A percentile compares a stretch with the other conserved stretches of the same genome.
Evolutionary conservation across 2,113 vertebrate species (phyloP).

Genomic region (Silurus meridionalis): DNA sequence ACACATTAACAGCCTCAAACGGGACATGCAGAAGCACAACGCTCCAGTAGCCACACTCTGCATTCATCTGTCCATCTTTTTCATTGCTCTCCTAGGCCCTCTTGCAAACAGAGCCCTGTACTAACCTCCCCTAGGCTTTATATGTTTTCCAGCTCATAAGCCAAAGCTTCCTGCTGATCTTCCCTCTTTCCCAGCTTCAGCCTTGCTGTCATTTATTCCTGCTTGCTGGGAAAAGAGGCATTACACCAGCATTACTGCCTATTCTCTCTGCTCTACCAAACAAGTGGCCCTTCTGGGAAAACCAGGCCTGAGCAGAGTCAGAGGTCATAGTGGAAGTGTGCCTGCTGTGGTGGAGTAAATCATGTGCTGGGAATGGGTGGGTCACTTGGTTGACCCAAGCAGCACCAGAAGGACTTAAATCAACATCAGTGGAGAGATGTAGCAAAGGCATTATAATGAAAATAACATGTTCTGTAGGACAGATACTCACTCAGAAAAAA

Average conservation of each 20-base stretch:
- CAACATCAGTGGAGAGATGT: slow-evolving; percentile 59
- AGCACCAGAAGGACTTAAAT: slow-evolving; percentile 62
- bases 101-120: slow-evolving; percentile 3
- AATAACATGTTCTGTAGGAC: slow-evolving; percentile 56
- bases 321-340: slow-evolving; percentile 56
- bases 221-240: slow-evolving; percentile 34
- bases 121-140: slow-evolving; percentile 11
- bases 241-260: slow-evolving; percentile 48
- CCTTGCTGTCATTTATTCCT: slow-evolving; percentile 57
- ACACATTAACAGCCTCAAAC: not conserved
- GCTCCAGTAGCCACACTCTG: not conserved
- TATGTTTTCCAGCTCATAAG: slow-evolving; percentile 52
- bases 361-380: slow-evolving; percentile 52
- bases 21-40: not conserved
- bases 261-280: slow-evolving; percentile 51
- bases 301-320: slow-evolving; percentile 30
- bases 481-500: slow-evolving; percentile 14
- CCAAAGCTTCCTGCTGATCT: slow-evolving; percentile 46
- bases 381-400: slow-evolving; percentile 56
- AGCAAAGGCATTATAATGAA: slow-evolving; percentile 56
- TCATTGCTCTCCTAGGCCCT: slow-evolving; percentile 38
- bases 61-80: slow-evolving; percentile 44
- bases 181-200: slow-evolving; percentile 19
- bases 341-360: slow-evolving; percentile 57
- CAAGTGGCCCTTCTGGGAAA: slow-evolving; percentile 56